A percentile compares a stretch with the other conserved stretches of the same genome.
phyloP scores from a whole-genome alignment of 2,888 invertebrate genomes.

The Amblyteles armatorius region DNA sequence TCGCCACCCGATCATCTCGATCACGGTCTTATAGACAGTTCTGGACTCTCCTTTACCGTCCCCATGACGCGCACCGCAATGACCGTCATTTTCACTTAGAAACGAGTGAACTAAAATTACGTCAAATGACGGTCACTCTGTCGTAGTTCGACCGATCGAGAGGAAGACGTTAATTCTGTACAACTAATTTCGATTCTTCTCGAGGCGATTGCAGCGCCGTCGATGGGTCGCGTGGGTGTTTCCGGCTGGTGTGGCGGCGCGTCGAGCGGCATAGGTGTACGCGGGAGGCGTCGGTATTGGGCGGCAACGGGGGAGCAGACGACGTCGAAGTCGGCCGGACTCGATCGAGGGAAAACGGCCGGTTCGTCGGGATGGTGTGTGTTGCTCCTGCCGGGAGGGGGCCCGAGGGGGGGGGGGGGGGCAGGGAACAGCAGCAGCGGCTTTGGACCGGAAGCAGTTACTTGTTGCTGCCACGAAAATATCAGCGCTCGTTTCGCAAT shows the following conservation, averaged over 20 bases:
- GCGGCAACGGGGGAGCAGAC: background rate
- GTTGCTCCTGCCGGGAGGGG: conserved; percentile 42
- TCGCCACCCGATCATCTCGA: too few species aligned
- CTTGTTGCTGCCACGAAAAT: conserved; percentile 83
- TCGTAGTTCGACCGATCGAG: too few species aligned
- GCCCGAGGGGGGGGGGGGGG: conserved; percentile 33
- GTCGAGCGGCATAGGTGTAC: conserved; percentile 60
- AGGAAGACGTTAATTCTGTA: too few species aligned
- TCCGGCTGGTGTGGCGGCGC: conserved; percentile 72
- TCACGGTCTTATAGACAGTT: too few species aligned
- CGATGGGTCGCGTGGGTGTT: conserved; percentile 77
- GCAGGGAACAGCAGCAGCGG: conserved; percentile 52
- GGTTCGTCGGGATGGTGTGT: conserved; percentile 32
- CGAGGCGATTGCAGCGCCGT: conserved; percentile 35
- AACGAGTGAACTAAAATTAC: too few species aligned
- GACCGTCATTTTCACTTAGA: too few species aligned
- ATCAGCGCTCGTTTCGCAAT: conserved; percentile 83
- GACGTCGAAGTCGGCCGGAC: conserved; percentile 49
- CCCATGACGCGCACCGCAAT: too few species aligned
- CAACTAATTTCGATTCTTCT: conserved; percentile 16
- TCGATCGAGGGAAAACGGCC: conserved; percentile 30
- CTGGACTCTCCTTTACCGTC: too few species aligned
- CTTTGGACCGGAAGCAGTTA: conserved; percentile 83
- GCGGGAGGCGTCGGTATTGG: conserved; percentile 27
- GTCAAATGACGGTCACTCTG: too few species aligned